Percentiles rank a stretch among this genome's conserved stretches.
These are phyloP conservation scores for Nyctibius bracteatus DNA, from an alignment of 2,113 vertebrate genomes.

Conservation along the genomic window DNA sequence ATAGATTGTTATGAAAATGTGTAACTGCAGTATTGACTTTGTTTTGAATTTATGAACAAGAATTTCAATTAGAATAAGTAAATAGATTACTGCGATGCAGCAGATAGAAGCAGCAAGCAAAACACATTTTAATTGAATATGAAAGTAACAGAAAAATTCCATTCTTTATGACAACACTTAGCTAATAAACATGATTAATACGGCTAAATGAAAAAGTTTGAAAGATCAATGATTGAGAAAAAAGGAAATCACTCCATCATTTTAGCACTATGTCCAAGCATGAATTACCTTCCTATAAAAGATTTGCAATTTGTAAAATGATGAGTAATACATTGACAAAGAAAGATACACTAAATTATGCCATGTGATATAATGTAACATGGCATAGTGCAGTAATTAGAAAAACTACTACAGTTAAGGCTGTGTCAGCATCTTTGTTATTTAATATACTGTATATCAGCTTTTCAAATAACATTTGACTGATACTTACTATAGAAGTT, in stretches of 20 bases:
- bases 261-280: slow-evolving; percentile 34
- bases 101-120: not conserved
- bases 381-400: not conserved
- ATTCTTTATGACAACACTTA: slow-evolving; percentile 43
- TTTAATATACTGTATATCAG: not conserved
- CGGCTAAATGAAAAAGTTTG: slow-evolving; percentile 49
- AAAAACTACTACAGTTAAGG: not conserved
- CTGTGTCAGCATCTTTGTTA: slow-evolving; percentile 21
- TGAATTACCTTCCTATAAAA: slow-evolving; percentile 53
- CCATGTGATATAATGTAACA: not conserved
- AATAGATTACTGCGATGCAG: slow-evolving; percentile 21
- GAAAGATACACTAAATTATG: slow-evolving; percentile 39
- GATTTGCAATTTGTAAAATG: slow-evolving; percentile 62
- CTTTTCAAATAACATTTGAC: slow-evolving; percentile 3
- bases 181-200: slow-evolving; percentile 67
- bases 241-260: slow-evolving; percentile 57
- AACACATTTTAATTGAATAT: slow-evolving; percentile 31
- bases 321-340: slow-evolving; percentile 54
- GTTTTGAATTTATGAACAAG: slow-evolving; percentile 54
- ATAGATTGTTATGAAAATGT: not conserved
- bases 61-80: slow-evolving; percentile 57
- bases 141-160: slow-evolving; percentile 53
- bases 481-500: not conserved
- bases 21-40: slow-evolving; percentile 8
- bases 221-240: slow-evolving; percentile 58